Evolutionary conservation across 1,140 invertebrate genomes (phyloP), one percentile per base, ranked within the genome.

Genomic region (Calliphora vicina): DNA sequence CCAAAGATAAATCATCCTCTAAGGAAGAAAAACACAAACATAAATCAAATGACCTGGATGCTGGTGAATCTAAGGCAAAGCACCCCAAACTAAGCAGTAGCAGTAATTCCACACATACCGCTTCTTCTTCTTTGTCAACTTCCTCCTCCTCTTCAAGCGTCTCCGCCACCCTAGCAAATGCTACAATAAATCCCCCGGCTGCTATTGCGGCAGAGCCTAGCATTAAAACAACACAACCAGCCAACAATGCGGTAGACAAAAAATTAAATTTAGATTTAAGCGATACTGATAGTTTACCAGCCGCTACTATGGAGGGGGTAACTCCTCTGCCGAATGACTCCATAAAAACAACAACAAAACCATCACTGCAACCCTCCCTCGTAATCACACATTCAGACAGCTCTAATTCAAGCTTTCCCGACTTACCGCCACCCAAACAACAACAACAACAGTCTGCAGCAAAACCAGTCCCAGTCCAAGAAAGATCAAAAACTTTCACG

Each of bases 361-460:
- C 87, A 57, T 84, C 87, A 15, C 86, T 67, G 23, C 61, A 20
- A 23, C 20, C 84, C 1, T 84, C 86, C 5, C 84, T 91, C 25
- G 67, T 67, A n/a, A 80, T 43, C 13, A 8, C 78, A 25, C 87
- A 90, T 74, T 90, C 86, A 83, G 92, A 86, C 84, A 92, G 85
- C 88, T 91, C 84, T 80, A 91, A 86, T 87, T 91, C 89, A 57
- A 90, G 89, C 73, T 88, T 90, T 78, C 87, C 87, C 2, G 89
- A 90, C 78, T 26, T 89, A 85, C 88, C 86, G 17, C 76, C 23
- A 9, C 17, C 35, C 74, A 78, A 43, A 43, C 17, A 42, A 23
- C 50, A 43, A 74, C 80, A 42, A 20, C 83, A 25, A 10, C 29
- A n/a, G 72, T 13, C 10, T 1, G 23, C 1, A 57, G 42, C 61